Base-by-base conservation (phyloP, 1,140 invertebrate species). In the Drosophila lowei region DNA sequence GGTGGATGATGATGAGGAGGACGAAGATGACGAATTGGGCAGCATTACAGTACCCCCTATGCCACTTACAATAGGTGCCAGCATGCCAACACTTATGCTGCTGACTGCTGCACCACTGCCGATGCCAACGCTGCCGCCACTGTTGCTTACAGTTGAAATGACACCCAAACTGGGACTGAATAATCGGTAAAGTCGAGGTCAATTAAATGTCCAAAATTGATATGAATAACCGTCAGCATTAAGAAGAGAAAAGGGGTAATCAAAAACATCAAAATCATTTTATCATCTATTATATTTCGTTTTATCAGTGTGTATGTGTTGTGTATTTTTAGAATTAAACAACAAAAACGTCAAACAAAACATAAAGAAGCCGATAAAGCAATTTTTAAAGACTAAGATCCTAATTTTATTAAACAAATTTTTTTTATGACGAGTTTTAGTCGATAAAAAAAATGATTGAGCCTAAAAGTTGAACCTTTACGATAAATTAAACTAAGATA, bases 1-100 rank as follows among this genome's bases (percentile, higher is more conserved):
- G 47, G 90, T 90, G n/a, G 90, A 91, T 70, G 90, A 91, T 21
- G 90, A 91, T 48, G 89, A 90, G 11, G 90, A 90, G 42, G 90
- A 89, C 48, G 85, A 89, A 30, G 90, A 90, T 43, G 90, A 90
- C 50, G 90, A 91, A 34, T 85, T 88, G 43, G 85, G 89, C 58
- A 89, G 55, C 74, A 90, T 77, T 46, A 90, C 80, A 34, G 85
- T 89, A 46, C 77, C 71, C 46, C 81, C 77, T 25, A 81, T 73
- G 16, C 74, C 73, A 67, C 79, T 77, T 47, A 79, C 78, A 52
- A 77, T 70, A n/a, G 81, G 81, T 38, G 77, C 66, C 34, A 85
- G 68, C 84, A 88, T 89, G 38, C 73, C 67, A 52, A 79, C 71
- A 72, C 72, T 65, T 54, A 89, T 48, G 64, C 68, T 76, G 74